Evolutionary conservation across 2,113 vertebrate species (phyloP).

Genomic region (Gavialis gangeticus): DNA sequence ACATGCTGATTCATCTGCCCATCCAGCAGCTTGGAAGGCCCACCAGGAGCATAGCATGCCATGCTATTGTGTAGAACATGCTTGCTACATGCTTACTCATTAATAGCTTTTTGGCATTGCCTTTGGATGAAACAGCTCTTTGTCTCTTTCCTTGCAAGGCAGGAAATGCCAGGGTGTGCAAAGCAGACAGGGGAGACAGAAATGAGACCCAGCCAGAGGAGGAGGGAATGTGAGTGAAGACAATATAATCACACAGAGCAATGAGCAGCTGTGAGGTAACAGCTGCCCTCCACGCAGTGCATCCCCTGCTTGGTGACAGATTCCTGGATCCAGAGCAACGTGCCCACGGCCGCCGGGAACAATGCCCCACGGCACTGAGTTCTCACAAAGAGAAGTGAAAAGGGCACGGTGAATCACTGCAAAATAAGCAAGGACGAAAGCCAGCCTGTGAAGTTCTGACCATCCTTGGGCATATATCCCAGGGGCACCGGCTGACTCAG

Average conservation of each 20-base stretch:
- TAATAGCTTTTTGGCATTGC: not conserved
- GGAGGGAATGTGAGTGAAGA: not conserved
- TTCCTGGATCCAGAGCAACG: not conserved
- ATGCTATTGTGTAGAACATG: accelerated
- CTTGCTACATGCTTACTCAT: accelerated
- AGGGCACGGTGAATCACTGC: not conserved
- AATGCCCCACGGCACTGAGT: not conserved
- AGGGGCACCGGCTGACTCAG: not conserved
- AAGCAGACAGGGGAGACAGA: not conserved
- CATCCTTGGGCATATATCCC: not conserved
- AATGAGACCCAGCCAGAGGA: not conserved
- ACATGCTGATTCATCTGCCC: not conserved
- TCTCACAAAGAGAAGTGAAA: not conserved
- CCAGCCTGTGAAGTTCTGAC: not conserved
- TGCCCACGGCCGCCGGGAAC: not conserved
- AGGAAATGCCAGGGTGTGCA: not conserved
- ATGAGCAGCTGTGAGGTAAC: constrained; percentile 15
- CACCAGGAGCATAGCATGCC: accelerated
- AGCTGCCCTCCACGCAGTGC: not conserved
- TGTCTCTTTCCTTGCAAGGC: not conserved
- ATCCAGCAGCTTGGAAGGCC: not conserved
- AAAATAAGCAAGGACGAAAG: not conserved
- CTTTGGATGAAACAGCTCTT: not conserved
- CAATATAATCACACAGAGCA: not conserved
- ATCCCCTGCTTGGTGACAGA: not conserved